Conservation (phyloP, 2,797 vertebrate species). For the Erpetoichthys calabaricus region DNA sequence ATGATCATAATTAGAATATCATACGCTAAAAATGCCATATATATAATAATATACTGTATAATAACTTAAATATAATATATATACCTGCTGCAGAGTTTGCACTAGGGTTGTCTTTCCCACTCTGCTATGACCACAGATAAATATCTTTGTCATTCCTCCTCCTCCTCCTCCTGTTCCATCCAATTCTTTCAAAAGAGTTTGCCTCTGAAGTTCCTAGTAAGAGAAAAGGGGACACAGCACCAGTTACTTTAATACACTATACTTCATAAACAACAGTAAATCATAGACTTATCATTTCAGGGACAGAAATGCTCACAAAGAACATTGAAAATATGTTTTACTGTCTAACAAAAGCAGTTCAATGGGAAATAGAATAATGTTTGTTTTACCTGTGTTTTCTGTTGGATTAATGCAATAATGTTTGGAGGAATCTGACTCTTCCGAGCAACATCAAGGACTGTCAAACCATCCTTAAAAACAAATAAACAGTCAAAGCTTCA, state of each 20-base stretch:
- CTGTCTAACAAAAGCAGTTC: neutral
- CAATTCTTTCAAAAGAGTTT: neutral
- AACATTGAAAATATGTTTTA: neutral
- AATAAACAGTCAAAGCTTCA: neutral
- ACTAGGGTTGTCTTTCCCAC: constrained; percentile 17
- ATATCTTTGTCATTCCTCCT: constrained; percentile 9
- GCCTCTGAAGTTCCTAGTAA: constrained; percentile 10
- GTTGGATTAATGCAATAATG: constrained; percentile 8
- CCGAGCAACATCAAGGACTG: constrained; percentile 14
- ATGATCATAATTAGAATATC: too few relatives aligned
- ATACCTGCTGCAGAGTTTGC: constrained; percentile 5
- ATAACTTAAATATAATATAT: neutral
- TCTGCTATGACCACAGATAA: constrained; percentile 15
- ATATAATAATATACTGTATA: too few relatives aligned
- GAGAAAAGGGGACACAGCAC: neutral
- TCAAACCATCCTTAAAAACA: constrained; percentile 10
- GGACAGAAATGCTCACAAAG: too few relatives aligned
- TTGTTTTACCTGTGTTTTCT: constrained; percentile 12
- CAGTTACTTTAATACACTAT: neutral
- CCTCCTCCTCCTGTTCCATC: neutral
- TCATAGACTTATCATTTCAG: neutral
- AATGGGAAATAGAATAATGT: neutral
- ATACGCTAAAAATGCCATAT: too few relatives aligned
- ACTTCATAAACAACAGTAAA: neutral
- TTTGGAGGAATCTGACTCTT: neutral